phyloP scores from a whole-genome alignment of 2,888 invertebrate species.

The Nineta flava region DNA sequence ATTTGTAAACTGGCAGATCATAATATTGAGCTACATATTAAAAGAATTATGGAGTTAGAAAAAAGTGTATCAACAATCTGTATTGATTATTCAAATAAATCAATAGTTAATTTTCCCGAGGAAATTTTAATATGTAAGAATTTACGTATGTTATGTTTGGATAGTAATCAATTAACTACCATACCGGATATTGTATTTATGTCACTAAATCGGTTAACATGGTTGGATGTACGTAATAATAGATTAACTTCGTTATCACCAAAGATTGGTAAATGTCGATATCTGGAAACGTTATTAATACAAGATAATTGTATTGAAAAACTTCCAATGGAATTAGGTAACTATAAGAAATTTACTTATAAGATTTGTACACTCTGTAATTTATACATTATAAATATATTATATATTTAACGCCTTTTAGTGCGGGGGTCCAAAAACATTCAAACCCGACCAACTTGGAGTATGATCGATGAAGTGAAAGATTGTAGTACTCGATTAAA shows the following conservation, averaged over 20 bases:
- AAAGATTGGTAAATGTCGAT: neutral
- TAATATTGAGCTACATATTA: too few relatives aligned
- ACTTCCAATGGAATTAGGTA: constrained; percentile 1
- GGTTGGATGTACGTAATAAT: constrained; percentile 1
- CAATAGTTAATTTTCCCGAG: neutral
- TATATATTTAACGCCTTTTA: too few relatives aligned
- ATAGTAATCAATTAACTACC: neutral
- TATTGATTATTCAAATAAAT: neutral
- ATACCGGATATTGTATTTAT: neutral
- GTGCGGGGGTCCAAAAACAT: too few relatives aligned
- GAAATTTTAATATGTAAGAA: neutral
- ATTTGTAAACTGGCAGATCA: too few relatives aligned
- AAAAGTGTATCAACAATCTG: neutral
- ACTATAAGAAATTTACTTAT: neutral
- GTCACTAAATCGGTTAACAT: neutral
- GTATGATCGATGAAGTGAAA: too few relatives aligned
- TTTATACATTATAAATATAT: too few relatives aligned
- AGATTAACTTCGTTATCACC: neutral
- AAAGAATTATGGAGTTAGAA: too few relatives aligned
- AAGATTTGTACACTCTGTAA: too few relatives aligned
- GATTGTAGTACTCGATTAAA: too few relatives aligned
- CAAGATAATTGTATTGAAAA: neutral
- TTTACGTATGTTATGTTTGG: constrained; percentile 2
- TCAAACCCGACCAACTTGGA: too few relatives aligned
- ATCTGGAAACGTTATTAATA: neutral